Percentiles rank a stretch among this genome's conserved stretches.
Conservation (phyloP, 2,797 vertebrate genomes). For the Hylomyscus alleni region DNA sequence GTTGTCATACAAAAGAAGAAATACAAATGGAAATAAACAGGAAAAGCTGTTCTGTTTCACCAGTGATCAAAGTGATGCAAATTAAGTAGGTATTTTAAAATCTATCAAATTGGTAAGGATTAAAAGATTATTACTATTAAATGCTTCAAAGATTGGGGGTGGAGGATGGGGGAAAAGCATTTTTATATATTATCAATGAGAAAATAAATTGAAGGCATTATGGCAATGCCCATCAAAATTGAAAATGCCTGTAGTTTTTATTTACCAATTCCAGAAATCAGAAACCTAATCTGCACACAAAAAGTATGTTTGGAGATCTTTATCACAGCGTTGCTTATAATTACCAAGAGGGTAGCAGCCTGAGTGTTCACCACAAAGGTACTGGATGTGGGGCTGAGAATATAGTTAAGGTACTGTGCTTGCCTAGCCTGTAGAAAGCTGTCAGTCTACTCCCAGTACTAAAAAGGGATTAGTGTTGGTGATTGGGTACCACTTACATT, state of each 20-base stretch:
- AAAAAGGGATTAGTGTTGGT: background rate
- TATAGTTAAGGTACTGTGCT: background rate
- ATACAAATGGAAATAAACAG: slow-evolving; percentile 69
- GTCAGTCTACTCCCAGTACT: background rate
- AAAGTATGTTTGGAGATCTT: slow-evolving; percentile 58
- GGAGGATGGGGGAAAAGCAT: background rate
- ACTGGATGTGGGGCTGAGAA: background rate
- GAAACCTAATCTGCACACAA: slow-evolving; percentile 49
- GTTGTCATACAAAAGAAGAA: slow-evolving; percentile 68
- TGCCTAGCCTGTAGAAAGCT: background rate
- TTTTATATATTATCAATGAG: slow-evolving; percentile 46
- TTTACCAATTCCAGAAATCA: slow-evolving; percentile 66
- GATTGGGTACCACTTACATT: background rate
- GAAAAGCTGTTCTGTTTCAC: slow-evolving; percentile 51
- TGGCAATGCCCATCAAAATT: slow-evolving; percentile 43
- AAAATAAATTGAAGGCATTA: slow-evolving; percentile 59
- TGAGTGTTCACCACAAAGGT: slow-evolving; percentile 29
- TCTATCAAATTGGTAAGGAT: background rate
- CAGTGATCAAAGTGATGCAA: slow-evolving; percentile 59
- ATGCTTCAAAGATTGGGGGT: background rate
- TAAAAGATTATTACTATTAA: slow-evolving; percentile 55
- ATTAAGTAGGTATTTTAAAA: slow-evolving; percentile 68
- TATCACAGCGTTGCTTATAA: slow-evolving; percentile 40
- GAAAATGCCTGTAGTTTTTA: slow-evolving; percentile 63
- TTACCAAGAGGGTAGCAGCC: background rate